phyloP scores from a whole-genome alignment of 2,797 vertebrate genomes.

The Dipus sagitta region DNA sequence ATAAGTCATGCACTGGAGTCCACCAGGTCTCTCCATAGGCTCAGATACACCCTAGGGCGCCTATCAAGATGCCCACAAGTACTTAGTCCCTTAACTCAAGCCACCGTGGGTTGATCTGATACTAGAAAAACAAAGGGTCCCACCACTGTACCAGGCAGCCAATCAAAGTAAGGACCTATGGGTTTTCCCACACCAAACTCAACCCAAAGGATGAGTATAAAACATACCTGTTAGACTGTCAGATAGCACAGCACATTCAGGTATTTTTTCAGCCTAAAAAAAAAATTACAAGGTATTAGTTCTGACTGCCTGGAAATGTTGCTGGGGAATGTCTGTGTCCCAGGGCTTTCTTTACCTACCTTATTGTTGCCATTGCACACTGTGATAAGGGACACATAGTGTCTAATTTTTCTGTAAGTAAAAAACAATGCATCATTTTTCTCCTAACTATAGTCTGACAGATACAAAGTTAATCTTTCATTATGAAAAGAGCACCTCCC shows the following conservation, averaged over 20 bases:
- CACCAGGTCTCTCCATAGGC: background rate
- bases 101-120: background rate
- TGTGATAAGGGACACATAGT: constrained; percentile 99
- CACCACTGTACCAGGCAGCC: background rate
- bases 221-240: constrained; percentile 95
- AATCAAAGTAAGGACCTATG: background rate
- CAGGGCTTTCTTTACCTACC: constrained; percentile 88
- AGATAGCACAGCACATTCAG: constrained; percentile 93
- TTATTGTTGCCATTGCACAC: constrained; percentile 97
- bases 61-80: background rate
- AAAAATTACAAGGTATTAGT: constrained; percentile 78
- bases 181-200: background rate
- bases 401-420: constrained; percentile 97
- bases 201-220: constrained; percentile 29
- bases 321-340: background rate
- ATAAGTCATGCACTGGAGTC: rapidly evolving
- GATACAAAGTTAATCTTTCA: background rate
- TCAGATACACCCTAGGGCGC: background rate
- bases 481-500: background rate
- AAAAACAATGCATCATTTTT: constrained; percentile 84
- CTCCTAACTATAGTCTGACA: constrained; percentile 60
- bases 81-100: background rate
- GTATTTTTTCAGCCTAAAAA: constrained; percentile 92
- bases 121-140: background rate
- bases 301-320: constrained; percentile 40